Conservation (phyloP, 2,888 invertebrate genomes). For the Stenodema calcarata region DNA sequence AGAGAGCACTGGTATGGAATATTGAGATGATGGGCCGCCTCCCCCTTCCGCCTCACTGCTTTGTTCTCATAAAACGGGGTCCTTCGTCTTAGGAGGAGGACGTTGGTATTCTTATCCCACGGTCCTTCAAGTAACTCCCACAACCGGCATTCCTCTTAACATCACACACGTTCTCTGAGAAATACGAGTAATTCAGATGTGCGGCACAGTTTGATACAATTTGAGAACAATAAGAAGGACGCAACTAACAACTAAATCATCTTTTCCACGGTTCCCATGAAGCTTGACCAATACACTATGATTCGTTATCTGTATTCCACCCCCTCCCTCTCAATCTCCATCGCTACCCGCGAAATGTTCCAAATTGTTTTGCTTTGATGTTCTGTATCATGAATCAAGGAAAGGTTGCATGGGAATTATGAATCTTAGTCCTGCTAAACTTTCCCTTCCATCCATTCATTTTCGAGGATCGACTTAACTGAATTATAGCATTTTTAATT, state of each 20-base stretch:
- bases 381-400: neutral
- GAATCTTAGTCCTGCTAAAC: neutral
- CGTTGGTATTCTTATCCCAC: neutral
- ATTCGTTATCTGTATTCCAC: neutral
- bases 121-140: neutral
- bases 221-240: too few relatives aligned
- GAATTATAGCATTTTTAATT: too few relatives aligned
- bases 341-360: too few relatives aligned
- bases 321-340: too few relatives aligned
- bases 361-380: too few relatives aligned
- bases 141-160: neutral
- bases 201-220: too few relatives aligned
- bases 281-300: too few relatives aligned
- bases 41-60: neutral
- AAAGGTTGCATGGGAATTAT: neutral
- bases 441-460: neutral
- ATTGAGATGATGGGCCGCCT: neutral
- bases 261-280: too few relatives aligned
- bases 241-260: too few relatives aligned
- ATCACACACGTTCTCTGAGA: neutral
- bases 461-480: too few relatives aligned
- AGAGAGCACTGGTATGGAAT: neutral
- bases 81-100: neutral
- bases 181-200: too few relatives aligned
- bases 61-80: slow-evolving; percentile 6